Evolutionary conservation across 2,797 vertebrate species (phyloP), one percentile per base, ranked within the genome.

Genomic region (Phyllotis vaccarum): DNA sequence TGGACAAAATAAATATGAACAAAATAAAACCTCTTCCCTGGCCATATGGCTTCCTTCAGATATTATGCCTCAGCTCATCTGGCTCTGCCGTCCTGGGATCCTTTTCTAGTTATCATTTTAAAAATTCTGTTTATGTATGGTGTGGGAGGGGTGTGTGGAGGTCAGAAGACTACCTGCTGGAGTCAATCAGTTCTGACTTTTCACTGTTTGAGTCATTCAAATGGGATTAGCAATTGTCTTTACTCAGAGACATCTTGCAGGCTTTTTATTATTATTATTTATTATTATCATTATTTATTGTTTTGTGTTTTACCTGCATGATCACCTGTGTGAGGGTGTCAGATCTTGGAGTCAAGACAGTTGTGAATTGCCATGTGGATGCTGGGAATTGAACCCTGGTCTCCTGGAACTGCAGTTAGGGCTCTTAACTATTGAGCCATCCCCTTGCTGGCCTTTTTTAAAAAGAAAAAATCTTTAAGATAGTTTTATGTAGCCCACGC

Each of bases 21-120:
- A 88, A 70, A 89, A 52, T 86, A 97, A 97, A 68, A n/a, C 12
- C 21, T 68, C 31, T 82, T 43, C 31, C 81, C 52, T 96, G 62
- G 62, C 74, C 82, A 6, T 54, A 86, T 54, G 37, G 49, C 43
- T 54, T 74, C 29, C 78, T 79, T 88, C 37, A 56, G 74, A 29
- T 78, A 43, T 52, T 78, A 21, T 17, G 60, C 43, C 37, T 12
- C 21, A 5, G 34, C 0, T 70, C 87, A 21, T 70, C 43, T 52
- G 46, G 10, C 21, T 52, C 37, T 66, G n/a, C 49, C 56, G 58
- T 76, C 29, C 19, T 6, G 5, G 14, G 40, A 13, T 64, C 11
- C 29, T 87, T 40, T 86, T 7, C 37, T 17, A 43, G 43, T 29
- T 34, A 6, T 66, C 43, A 24, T 19, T 70, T 82, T 17, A 24